A percentile compares a stretch with the other conserved stretches of the same genome.
Conservation (phyloP, 1,140 invertebrate species). For the Streblospio benedicti region DNA sequence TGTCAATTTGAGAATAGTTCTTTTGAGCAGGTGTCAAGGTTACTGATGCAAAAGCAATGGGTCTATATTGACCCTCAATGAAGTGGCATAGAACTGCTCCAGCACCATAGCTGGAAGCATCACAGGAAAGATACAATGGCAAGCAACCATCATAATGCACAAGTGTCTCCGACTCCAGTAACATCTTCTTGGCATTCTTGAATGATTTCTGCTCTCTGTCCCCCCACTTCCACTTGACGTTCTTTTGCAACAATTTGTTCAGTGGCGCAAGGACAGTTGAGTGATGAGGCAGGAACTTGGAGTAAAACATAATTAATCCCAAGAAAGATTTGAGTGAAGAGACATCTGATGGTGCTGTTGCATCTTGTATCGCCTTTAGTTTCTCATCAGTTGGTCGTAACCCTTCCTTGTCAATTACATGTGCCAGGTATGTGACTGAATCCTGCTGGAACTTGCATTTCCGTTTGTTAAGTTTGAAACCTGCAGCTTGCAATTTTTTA, state of each 20-base stretch:
- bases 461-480: slow-evolving; percentile 9
- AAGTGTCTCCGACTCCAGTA: slow-evolving; percentile 22
- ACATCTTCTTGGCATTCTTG: slow-evolving; percentile 5
- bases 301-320: neutral
- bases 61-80: slow-evolving; percentile 28
- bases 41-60: slow-evolving; percentile 45
- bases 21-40: slow-evolving; percentile 40
- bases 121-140: slow-evolving; percentile 28
- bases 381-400: neutral
- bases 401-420: neutral
- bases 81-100: slow-evolving; percentile 39
- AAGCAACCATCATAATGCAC: slow-evolving; percentile 28
- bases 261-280: slow-evolving; percentile 13
- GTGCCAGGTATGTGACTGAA: neutral
- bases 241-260: slow-evolving; percentile 12
- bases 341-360: neutral
- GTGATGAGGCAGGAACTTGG: neutral
- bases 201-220: slow-evolving; percentile 5
- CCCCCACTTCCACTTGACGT: slow-evolving; percentile 15
- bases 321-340: neutral
- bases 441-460: slow-evolving; percentile 1
- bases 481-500: neutral
- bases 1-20: slow-evolving; percentile 49
- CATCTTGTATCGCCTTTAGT: neutral
- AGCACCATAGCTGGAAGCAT: slow-evolving; percentile 35